A percentile compares a stretch with the other conserved stretches of the same genome.
These are phyloP conservation scores for Bibio marci DNA, from an alignment of 2,888 invertebrate species.

Conservation along the genomic window DNA sequence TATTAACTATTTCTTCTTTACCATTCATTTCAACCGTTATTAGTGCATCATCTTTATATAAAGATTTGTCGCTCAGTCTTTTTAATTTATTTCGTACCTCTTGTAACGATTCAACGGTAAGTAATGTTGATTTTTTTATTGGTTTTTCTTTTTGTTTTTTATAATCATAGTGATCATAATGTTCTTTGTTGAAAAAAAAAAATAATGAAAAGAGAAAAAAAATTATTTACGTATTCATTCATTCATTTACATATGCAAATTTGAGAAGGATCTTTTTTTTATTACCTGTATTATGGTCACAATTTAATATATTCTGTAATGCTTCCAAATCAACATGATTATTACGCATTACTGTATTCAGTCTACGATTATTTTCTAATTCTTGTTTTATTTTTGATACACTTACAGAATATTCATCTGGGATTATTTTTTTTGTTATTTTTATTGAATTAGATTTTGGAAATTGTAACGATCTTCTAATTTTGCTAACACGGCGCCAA, in stretches of 20 bases:
- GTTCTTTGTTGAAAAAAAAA: too few relatives aligned
- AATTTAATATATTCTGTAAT: constrained; percentile 32
- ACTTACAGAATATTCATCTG: constrained; percentile 32
- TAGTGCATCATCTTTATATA: constrained; percentile 27
- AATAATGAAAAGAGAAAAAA: too few relatives aligned
- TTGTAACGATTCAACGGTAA: constrained; percentile 40
- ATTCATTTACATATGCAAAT: too few relatives aligned
- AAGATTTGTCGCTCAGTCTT: constrained; percentile 32
- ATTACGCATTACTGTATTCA: constrained; percentile 34
- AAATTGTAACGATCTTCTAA: constrained; percentile 48
- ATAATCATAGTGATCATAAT: too few relatives aligned
- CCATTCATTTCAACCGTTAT: too few relatives aligned
- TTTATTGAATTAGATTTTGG: constrained; percentile 30
- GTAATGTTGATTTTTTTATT: constrained; percentile 23
- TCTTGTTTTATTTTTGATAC: constrained; percentile 37
- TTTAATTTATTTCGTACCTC: constrained; percentile 39
- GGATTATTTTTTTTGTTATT: constrained; percentile 15
- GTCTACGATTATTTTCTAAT: constrained; percentile 34
- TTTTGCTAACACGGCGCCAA: constrained; percentile 47
- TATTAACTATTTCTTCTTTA: too few relatives aligned
- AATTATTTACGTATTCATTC: too few relatives aligned
- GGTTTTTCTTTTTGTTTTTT: too few relatives aligned
- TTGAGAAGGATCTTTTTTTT: too few relatives aligned
- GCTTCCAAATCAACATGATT: constrained; percentile 36
- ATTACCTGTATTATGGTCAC: constrained; percentile 8